These are phyloP conservation scores for Chlamydotis undulata DNA, from an alignment of 2,113 vertebrate genomes.

Conservation along the genomic window DNA sequence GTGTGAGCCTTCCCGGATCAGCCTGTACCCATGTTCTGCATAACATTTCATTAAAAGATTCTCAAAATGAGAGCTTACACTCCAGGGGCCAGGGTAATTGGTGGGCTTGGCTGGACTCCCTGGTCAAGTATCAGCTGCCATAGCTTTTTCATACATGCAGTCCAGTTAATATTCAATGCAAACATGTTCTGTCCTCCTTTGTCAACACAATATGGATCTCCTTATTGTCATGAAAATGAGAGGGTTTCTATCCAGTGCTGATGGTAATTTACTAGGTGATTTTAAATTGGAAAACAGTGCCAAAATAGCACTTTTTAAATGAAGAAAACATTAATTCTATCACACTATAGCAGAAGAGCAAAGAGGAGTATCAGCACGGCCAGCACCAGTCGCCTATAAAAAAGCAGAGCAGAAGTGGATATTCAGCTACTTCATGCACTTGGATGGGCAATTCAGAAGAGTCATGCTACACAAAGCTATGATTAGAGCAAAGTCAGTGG, in stretches of 20 bases:
- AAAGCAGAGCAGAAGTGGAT: neutral
- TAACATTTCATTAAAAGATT: neutral
- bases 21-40: neutral
- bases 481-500: neutral
- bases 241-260: neutral
- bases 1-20: neutral
- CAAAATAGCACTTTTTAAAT: neutral
- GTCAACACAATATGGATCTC: neutral
- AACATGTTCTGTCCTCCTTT: neutral
- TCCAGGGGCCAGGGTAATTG: neutral
- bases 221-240: neutral
- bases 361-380: neutral
- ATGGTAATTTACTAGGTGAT: neutral
- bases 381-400: neutral
- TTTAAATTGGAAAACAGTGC: neutral
- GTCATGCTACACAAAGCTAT: neutral
- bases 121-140: neutral
- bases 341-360: fast-evolving
- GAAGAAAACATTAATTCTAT: neutral
- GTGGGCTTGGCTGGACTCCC: neutral
- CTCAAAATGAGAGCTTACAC: neutral
- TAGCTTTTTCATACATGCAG: neutral
- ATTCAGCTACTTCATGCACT: neutral
- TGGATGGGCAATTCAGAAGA: neutral
- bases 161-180: neutral